phyloP scores from a whole-genome alignment of 1,140 invertebrate species.

The Neomicropteryx cornuta region DNA sequence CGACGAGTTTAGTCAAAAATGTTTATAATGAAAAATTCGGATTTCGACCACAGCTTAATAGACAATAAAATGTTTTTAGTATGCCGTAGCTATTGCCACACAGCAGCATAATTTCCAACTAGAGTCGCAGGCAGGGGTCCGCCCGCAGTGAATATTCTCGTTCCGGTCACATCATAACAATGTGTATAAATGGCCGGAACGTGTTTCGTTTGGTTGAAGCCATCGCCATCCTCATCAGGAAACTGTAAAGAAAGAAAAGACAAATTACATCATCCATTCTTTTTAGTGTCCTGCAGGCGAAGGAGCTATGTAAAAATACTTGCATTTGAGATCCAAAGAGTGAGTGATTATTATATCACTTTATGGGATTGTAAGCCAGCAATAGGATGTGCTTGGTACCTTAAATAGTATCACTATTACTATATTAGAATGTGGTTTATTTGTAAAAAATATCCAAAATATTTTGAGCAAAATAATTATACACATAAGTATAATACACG shows the following conservation, averaged over 20 bases:
- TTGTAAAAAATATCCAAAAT: too few species aligned
- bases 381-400: too few species aligned
- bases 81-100: constrained; percentile 43
- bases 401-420: too few species aligned
- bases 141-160: constrained; percentile 85
- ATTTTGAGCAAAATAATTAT: too few species aligned
- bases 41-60: not conserved
- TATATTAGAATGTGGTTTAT: too few species aligned
- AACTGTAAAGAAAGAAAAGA: constrained; percentile 43
- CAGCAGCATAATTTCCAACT: constrained; percentile 70
- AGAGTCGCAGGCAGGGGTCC: constrained; percentile 84
- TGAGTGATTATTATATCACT: too few species aligned
- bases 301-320: not conserved
- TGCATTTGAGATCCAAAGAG: not conserved
- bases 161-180: constrained; percentile 86
- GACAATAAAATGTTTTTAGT: not conserved
- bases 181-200: constrained; percentile 93
- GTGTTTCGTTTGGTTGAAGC: constrained; percentile 74
- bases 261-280: not conserved
- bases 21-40: not conserved
- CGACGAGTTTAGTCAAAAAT: too few species aligned
- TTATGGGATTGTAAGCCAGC: too few species aligned
- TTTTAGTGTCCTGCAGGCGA: too few species aligned
- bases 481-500: constrained; percentile 1
- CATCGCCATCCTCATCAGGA: constrained; percentile 74